A percentile compares a stretch with the other conserved stretches of the same genome.
phyloP scores from a whole-genome alignment of 2,797 vertebrate species.

The Numenius phaeopus region DNA sequence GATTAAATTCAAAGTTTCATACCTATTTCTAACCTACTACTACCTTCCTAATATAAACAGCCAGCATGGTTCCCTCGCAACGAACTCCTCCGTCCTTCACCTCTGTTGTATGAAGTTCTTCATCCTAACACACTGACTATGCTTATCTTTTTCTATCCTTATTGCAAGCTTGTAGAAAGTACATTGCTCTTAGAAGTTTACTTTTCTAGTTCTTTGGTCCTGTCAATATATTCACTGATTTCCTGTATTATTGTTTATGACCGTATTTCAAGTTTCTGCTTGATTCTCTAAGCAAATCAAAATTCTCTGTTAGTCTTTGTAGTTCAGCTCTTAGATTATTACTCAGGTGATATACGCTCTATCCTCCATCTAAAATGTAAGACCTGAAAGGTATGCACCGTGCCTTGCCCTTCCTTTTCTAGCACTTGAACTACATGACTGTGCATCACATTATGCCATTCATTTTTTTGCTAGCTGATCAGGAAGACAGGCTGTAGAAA shows the following conservation, averaged over 20 bases:
- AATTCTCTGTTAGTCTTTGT: not conserved
- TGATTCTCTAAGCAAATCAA: not conserved
- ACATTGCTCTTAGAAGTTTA: not conserved
- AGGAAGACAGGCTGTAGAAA: not conserved
- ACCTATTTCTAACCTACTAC: not conserved
- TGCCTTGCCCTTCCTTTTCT: not conserved
- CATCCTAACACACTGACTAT: not conserved
- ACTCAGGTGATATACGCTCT: not conserved
- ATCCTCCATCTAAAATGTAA: not conserved
- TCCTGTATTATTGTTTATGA: not conserved
- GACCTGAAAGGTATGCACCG: accelerated
- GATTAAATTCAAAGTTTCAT: not conserved
- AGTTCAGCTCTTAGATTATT: not conserved
- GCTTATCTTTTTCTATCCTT: not conserved
- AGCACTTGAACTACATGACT: accelerated
- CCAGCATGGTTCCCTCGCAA: accelerated
- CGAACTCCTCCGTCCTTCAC: not conserved
- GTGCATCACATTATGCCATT: not conserved
- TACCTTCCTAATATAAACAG: not conserved
- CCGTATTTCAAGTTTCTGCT: not conserved
- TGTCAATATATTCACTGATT: not conserved
- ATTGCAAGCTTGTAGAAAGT: not conserved
- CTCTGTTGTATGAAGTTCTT: not conserved
- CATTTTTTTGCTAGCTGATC: not conserved
- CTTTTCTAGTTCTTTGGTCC: not conserved